These are phyloP conservation scores for Morelia viridis DNA, from an alignment of 2,797 vertebrate genomes.

Conservation along the genomic window DNA sequence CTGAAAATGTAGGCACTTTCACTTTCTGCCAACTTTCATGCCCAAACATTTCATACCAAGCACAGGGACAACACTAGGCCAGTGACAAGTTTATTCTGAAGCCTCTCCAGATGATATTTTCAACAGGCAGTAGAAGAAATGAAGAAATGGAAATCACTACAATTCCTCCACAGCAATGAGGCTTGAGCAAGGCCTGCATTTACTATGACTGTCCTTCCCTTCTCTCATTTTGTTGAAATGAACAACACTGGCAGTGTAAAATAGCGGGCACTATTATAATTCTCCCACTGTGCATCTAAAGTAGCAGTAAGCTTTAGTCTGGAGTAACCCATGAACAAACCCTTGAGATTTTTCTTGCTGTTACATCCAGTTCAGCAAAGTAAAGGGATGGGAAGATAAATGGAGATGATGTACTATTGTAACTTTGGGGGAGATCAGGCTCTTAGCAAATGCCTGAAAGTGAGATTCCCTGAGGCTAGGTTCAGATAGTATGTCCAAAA, in stretches of 20 bases:
- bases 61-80: not conserved
- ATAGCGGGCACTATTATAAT: not conserved
- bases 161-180: not conserved
- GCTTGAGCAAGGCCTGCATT: not conserved
- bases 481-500: constrained; percentile 26
- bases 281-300: not conserved
- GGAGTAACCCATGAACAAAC: not conserved
- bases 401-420: not conserved
- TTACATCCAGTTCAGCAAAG: not conserved
- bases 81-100: not conserved
- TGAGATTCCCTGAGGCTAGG: not conserved
- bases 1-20: not conserved
- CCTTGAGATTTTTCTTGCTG: not conserved
- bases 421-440: not conserved
- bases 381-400: not conserved
- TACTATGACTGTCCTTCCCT: not conserved
- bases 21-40: not conserved
- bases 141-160: not conserved
- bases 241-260: not conserved
- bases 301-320: not conserved
- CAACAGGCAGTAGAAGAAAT: not conserved
- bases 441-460: not conserved
- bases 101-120: not conserved
- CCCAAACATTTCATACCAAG: not conserved
- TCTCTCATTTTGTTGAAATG: not conserved